These are phyloP conservation scores for Clinocottus analis DNA, from an alignment of 2,113 vertebrate species.

Conservation along the genomic window DNA sequence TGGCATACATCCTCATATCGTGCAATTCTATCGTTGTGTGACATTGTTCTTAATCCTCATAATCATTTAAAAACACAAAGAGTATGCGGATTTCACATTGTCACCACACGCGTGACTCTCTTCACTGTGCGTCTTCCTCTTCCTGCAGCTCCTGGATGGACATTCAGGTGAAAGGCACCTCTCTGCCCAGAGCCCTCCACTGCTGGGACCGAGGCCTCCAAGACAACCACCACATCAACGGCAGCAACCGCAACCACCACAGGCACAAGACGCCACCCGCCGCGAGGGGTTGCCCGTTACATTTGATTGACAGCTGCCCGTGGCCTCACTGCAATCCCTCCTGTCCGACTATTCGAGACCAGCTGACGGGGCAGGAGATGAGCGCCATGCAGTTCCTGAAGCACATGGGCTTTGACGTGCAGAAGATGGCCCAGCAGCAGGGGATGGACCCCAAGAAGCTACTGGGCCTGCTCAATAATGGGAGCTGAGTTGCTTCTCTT, in stretches of 20 bases:
- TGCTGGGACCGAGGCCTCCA: constrained; percentile 97
- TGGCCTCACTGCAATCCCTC: constrained; percentile 99
- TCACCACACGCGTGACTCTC: background rate
- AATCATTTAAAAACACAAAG: background rate
- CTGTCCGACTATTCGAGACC: constrained; percentile 93
- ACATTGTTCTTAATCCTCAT: background rate
- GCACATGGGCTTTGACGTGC: constrained; percentile 95
- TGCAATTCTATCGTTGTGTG: background rate
- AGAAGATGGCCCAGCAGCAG: constrained; percentile 94
- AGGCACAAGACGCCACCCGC: constrained; percentile 80
- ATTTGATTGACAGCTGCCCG: constrained; percentile 94
- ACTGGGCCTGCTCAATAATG: constrained; percentile 91
- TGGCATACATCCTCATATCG: background rate
- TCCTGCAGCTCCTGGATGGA: constrained; percentile 91
- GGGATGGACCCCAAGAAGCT: constrained; percentile 93
- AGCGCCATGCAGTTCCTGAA: constrained; percentile 95
- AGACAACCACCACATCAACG: constrained; percentile 83
- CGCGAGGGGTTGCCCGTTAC: constrained; percentile 88
- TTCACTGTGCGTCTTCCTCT: background rate
- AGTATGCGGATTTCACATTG: background rate
- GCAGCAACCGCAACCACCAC: constrained; percentile 41
- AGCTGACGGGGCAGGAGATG: constrained; percentile 96
- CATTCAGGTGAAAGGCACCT: constrained; percentile 94
- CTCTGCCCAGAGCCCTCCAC: constrained; percentile 92
- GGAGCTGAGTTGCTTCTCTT: constrained; percentile 73